Evolutionary conservation across 2,888 invertebrate species (phyloP), one percentile per base, ranked within the genome.

Genomic region (Chironomus tentans): DNA sequence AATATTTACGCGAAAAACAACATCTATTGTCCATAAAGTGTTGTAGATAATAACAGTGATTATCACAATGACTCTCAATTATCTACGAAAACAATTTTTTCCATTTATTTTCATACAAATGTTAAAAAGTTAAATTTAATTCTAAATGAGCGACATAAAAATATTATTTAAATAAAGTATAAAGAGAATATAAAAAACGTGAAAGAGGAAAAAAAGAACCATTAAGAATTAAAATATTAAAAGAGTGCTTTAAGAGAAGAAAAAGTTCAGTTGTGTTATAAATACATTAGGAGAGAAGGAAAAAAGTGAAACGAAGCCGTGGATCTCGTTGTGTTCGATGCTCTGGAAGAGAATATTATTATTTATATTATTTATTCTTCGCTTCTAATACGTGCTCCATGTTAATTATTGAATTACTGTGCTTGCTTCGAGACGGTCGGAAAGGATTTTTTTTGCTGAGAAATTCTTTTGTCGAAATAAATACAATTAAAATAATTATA

Each of bases 321-420:
- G 70, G 70, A 28, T 69, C 15, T 46, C 46, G 68, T 68, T 68
- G 68, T 68, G 46, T 21, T 72, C 71, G 62, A 72, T 72, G 72
- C 72, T 72, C 72, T 50, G 61, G 62, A 72, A 72, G 72, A 72
- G 72, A 72, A 72, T 72, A 56, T 72, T 72, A 62, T 72, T 72
- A 72, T 72, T 72, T 62, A 38, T 72, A 72, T 72, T 72, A 72
- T 72, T 72, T 72, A 72, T 72, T 72, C 72, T 38, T 72, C 62
- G 61, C 15, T 72, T 72, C 72, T 72, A 72, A 72, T 72, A 72
- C 72, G 65, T 65, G 74, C 24, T 68, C 24, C 74, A 74, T 74
- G 74, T 74, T 74, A 74, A 74, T 74, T 74, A 74, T 68, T 68
- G 48, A 74, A 74, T 74, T 74, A 74, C 74, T 56, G 74, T 68